Percentiles rank a stretch among this genome's conserved stretches.
Conservation (phyloP, 1,140 invertebrate genomes). For the Archivesica marissinica region DNA sequence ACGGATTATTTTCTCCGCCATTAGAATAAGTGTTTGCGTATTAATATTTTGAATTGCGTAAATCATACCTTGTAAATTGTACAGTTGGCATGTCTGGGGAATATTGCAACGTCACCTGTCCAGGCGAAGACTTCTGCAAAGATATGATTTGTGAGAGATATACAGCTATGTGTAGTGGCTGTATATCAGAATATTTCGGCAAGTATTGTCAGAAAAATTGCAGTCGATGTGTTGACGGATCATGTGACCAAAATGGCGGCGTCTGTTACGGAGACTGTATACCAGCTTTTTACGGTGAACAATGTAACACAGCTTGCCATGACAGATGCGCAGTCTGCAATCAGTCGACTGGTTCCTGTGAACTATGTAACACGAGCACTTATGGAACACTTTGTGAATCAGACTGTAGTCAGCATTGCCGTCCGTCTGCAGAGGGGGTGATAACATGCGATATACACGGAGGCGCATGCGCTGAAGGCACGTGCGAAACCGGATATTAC, state of each 20-base stretch:
- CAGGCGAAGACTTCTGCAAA: conserved; percentile 12
- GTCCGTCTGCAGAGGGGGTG: not conserved
- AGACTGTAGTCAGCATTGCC: conserved; percentile 30
- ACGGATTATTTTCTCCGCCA: too few species aligned
- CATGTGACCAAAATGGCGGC: conserved; percentile 23
- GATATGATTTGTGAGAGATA: conserved; percentile 38
- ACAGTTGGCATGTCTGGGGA: conserved; percentile 27
- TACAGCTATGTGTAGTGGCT: conserved; percentile 9
- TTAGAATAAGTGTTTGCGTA: not conserved
- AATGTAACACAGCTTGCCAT: conserved; percentile 22
- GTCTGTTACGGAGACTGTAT: conserved; percentile 29
- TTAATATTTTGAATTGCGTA: not conserved
- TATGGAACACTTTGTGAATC: conserved; percentile 24
- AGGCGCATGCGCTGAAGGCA: conserved; percentile 22
- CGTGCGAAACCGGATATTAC: conserved; percentile 30
- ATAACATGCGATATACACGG: conserved; percentile 31
- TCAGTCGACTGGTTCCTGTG: conserved; percentile 25
- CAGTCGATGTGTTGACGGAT: conserved; percentile 31
- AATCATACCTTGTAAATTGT: conserved; percentile 15
- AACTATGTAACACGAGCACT: conserved; percentile 35
- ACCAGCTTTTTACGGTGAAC: conserved; percentile 9
- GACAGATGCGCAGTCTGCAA: conserved; percentile 35
- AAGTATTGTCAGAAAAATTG: conserved; percentile 36
- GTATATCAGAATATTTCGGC: conserved; percentile 14
- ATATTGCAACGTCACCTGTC: conserved; percentile 21